Conservation (phyloP, 2,113 vertebrate species). For the Noctilio leporinus region DNA sequence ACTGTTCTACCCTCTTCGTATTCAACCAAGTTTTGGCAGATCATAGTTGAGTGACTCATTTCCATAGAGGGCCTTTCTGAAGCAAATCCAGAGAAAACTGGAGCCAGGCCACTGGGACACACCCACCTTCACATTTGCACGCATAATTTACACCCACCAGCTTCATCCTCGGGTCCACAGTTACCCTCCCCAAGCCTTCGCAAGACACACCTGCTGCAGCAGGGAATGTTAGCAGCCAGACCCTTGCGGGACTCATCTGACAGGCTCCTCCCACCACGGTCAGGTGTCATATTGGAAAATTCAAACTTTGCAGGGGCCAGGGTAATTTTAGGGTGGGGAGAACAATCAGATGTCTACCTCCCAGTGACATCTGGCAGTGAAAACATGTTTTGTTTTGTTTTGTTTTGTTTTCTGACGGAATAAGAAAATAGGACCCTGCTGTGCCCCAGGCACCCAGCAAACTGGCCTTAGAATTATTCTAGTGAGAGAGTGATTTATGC, state of each 20-base stretch:
- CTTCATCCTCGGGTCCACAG: neutral
- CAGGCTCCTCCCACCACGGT: neutral
- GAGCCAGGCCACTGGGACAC: neutral
- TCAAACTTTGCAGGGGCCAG: neutral
- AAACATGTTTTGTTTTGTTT: neutral
- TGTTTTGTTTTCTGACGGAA: neutral
- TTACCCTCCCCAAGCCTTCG: neutral
- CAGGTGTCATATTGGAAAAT: neutral
- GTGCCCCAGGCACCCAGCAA: neutral
- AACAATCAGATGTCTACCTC: neutral
- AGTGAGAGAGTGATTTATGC: neutral
- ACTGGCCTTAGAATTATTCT: neutral
- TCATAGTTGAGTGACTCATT: neutral
- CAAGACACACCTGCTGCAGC: neutral
- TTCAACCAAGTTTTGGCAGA: neutral
- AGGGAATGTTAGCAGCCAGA: neutral
- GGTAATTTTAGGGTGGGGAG: neutral
- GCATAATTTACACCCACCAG: neutral
- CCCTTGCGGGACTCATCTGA: neutral
- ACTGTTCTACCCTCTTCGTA: neutral
- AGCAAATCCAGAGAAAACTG: neutral
- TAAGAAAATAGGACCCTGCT: neutral
- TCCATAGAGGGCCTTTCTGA: conserved; percentile 29
- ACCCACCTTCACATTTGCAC: neutral
- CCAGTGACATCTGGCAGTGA: neutral